Evolutionary conservation across 2,888 invertebrate species (phyloP).

Genomic region (Ommatoiulus sabulosus): DNA sequence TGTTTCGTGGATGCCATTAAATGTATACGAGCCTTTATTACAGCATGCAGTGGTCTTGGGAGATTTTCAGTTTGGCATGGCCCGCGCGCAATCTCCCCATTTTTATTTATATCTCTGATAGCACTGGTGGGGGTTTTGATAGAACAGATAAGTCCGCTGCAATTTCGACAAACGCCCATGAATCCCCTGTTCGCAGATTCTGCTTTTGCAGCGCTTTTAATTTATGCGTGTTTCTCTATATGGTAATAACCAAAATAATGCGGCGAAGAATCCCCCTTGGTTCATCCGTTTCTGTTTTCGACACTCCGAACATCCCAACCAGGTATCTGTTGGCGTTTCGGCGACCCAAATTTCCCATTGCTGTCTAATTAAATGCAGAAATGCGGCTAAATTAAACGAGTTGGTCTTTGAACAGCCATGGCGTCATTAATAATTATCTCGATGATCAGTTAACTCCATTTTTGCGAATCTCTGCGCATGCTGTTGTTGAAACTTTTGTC

Average conservation of each 20-base stretch:
- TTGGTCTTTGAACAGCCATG: slow-evolving; percentile 22
- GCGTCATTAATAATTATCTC: slow-evolving; percentile 50
- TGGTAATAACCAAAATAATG: slow-evolving; percentile 35
- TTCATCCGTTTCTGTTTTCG: neutral
- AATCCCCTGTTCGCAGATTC: slow-evolving; percentile 26
- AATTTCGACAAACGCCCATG: slow-evolving; percentile 44
- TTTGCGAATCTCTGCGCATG: slow-evolving; percentile 16
- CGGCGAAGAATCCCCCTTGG: neutral
- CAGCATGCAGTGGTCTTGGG: slow-evolving; percentile 10
- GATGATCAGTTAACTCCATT: slow-evolving; percentile 45
- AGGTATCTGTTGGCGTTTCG: neutral
- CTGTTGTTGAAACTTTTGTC: slow-evolving; percentile 23
- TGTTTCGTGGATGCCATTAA: slow-evolving; percentile 29
- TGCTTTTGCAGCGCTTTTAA: slow-evolving; percentile 25
- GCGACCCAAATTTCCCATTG: neutral
- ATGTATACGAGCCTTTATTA: neutral
- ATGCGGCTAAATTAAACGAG: slow-evolving; percentile 49
- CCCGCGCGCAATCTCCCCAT: neutral
- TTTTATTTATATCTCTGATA: slow-evolving; percentile 18
- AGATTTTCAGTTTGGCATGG: slow-evolving; percentile 30
- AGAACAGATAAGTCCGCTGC: neutral
- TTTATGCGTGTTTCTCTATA: slow-evolving; percentile 26
- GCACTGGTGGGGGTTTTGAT: slow-evolving; percentile 17
- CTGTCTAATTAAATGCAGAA: slow-evolving; percentile 45
- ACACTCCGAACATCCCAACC: neutral